These are phyloP conservation scores for Eudasyphora cyanicolor DNA, from an alignment of 2,888 invertebrate genomes.

Conservation along the genomic window DNA sequence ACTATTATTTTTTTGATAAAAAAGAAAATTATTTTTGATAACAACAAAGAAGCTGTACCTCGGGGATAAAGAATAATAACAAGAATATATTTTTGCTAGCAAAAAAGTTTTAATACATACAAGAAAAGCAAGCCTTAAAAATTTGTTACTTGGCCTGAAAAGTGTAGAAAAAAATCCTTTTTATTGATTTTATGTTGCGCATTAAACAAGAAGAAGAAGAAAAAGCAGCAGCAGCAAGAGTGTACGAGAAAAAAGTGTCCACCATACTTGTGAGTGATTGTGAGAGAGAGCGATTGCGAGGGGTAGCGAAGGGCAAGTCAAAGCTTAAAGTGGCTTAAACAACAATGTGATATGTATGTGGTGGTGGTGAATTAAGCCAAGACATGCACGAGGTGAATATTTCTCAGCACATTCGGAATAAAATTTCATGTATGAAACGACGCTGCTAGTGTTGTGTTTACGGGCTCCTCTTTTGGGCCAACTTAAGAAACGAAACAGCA, in stretches of 20 bases:
- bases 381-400: background rate
- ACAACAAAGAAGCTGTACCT: constrained; percentile 52
- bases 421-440: background rate
- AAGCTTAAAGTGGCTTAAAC: background rate
- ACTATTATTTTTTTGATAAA: background rate
- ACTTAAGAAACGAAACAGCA: constrained; percentile 52
- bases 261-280: no score
- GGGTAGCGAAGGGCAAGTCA: background rate
- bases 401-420: background rate
- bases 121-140: constrained; percentile 57
- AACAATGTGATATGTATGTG: no score
- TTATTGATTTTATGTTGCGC: constrained; percentile 67
- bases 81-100: constrained; percentile 49
- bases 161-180: constrained; percentile 68
- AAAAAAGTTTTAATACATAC: constrained; percentile 61
- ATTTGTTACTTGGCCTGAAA: constrained; percentile 63
- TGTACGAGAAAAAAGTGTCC: background rate
- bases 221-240: background rate
- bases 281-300: no score
- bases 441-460: constrained; percentile 27
- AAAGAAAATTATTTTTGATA: constrained; percentile 19
- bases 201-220: constrained; percentile 27
- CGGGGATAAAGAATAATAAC: background rate
- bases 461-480: constrained; percentile 46
- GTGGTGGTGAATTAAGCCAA: background rate